A percentile compares a stretch with the other conserved stretches of the same genome.
These are phyloP conservation scores for Danionella dracula DNA, from an alignment of 2,797 vertebrate genomes.

Conservation along the genomic window DNA sequence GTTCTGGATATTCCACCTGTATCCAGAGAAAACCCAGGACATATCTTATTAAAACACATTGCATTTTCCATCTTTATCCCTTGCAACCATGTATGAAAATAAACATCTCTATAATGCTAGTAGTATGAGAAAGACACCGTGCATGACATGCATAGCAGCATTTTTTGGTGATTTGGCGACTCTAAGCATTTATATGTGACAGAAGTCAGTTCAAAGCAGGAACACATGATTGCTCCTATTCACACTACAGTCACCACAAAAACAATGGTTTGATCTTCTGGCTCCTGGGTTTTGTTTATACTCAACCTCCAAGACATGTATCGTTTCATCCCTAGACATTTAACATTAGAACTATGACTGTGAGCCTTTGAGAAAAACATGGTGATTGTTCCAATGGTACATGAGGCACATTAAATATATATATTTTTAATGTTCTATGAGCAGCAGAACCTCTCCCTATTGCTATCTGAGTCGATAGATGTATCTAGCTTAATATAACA, in stretches of 20 bases:
- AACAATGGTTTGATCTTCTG: slow-evolving; percentile 8
- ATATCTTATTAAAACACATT: background rate
- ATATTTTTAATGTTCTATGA: too few relatives aligned
- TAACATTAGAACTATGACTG: too few relatives aligned
- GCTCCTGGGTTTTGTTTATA: background rate
- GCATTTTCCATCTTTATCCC: background rate
- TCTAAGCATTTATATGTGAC: background rate
- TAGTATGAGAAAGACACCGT: slow-evolving; percentile 22
- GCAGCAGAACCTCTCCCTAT: too few relatives aligned
- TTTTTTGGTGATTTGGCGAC: slow-evolving; percentile 2
- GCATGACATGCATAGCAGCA: background rate
- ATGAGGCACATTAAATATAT: too few relatives aligned
- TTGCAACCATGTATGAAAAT: slow-evolving; percentile 9
- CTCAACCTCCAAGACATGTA: background rate
- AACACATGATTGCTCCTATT: background rate
- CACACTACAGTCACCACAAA: background rate
- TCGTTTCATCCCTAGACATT: background rate
- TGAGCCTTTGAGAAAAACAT: too few relatives aligned
- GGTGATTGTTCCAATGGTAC: too few relatives aligned
- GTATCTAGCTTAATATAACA: too few relatives aligned
- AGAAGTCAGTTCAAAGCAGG: slow-evolving; percentile 17
- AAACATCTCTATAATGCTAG: slow-evolving; percentile 9
- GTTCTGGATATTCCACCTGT: background rate
- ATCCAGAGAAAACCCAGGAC: slow-evolving; percentile 6
- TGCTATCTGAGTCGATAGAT: too few relatives aligned